These are phyloP conservation scores for Drosophila aff. DNA, from an alignment of 1,140 invertebrate genomes.

Conservation along the genomic window DNA sequence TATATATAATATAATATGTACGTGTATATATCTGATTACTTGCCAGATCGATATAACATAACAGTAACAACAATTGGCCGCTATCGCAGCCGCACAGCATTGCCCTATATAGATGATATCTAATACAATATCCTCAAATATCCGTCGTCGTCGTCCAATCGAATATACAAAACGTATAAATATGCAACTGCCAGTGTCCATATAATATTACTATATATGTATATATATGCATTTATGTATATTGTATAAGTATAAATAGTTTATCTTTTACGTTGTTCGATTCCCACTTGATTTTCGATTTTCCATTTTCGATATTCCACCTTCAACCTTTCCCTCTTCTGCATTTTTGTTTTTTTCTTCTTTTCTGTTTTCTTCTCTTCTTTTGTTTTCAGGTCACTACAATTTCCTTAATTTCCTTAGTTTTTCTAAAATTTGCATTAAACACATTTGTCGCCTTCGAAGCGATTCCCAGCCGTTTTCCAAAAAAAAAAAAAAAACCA, in stretches of 20 bases:
- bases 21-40: constrained; percentile 34
- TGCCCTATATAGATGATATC: constrained; percentile 46
- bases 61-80: constrained; percentile 69
- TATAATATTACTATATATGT: constrained; percentile 39
- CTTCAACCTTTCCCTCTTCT: background rate
- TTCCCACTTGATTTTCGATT: constrained; percentile 18
- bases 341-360: background rate
- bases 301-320: background rate
- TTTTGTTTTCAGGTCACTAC: constrained; percentile 72
- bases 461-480: constrained; percentile 66
- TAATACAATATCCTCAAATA: constrained; percentile 46
- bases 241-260: constrained; percentile 61
- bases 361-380: background rate
- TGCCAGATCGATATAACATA: constrained; percentile 49
- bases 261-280: constrained; percentile 41
- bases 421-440: constrained; percentile 20
- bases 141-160: constrained; percentile 10
- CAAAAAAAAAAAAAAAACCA: constrained; percentile 36
- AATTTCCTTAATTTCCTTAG: constrained; percentile 61
- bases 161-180: constrained; percentile 76
- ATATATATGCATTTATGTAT: constrained; percentile 24
- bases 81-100: constrained; percentile 60
- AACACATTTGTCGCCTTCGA: constrained; percentile 21
- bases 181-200: constrained; percentile 51
- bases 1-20: constrained; percentile 9